phyloP scores from a whole-genome alignment of 2,888 invertebrate genomes.

The Andrena chrysosceles region DNA sequence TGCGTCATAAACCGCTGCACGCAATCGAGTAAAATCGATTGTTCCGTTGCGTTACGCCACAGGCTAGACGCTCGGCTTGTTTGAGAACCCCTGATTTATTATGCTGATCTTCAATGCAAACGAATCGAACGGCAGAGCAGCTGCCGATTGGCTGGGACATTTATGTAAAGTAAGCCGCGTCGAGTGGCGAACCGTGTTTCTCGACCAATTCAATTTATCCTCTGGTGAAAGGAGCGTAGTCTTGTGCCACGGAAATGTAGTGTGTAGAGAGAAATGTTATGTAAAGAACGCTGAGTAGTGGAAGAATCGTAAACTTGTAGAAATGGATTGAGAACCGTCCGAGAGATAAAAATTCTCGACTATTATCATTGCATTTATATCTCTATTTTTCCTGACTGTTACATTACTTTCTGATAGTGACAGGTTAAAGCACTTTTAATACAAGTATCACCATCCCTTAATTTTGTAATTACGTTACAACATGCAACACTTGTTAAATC shows the following conservation, averaged over 20 bases:
- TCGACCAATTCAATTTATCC: background rate
- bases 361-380: background rate
- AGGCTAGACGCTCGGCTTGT: background rate
- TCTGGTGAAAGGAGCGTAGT: background rate
- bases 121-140: background rate
- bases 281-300: background rate
- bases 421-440: background rate
- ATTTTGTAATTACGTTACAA: background rate
- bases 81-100: slow-evolving; percentile 2
- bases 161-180: background rate
- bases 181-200: background rate
- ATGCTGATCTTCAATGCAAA: slow-evolving; percentile 6
- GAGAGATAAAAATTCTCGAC: background rate
- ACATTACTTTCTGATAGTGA: background rate
- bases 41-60: background rate
- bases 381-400: background rate
- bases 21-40: slow-evolving; percentile 14
- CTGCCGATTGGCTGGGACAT: background rate
- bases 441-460: background rate
- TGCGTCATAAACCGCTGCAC: background rate
- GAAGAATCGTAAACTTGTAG: background rate
- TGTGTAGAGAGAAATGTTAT: background rate
- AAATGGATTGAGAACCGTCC: background rate
- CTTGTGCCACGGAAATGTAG: background rate
- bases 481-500: background rate